These are phyloP conservation scores for Distichodus sexfasciatus DNA, from an alignment of 2,797 vertebrate genomes.

Conservation along the genomic window DNA sequence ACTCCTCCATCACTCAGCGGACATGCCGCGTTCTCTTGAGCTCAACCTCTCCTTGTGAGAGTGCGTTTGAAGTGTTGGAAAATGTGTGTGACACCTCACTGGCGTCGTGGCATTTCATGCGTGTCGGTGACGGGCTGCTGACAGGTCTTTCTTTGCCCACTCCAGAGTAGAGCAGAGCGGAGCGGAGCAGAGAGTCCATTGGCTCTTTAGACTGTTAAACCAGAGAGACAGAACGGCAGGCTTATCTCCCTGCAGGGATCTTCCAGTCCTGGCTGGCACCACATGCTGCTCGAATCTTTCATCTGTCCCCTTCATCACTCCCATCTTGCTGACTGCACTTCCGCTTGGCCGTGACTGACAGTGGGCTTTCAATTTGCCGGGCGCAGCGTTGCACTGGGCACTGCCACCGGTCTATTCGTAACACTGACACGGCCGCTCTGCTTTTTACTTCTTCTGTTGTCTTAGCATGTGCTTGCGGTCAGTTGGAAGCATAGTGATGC, in stretches of 20 bases:
- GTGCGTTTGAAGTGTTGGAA: neutral
- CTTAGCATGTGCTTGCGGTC: too few species aligned
- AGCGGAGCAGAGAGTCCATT: slow-evolving; percentile 14
- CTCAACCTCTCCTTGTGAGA: neutral
- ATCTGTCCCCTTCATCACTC: slow-evolving; percentile 17
- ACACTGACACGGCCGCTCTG: neutral
- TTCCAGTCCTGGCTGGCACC: slow-evolving; percentile 10
- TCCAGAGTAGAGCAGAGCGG: slow-evolving; percentile 4
- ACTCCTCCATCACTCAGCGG: neutral
- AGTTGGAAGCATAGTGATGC: too few species aligned
- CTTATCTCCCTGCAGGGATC: slow-evolving; percentile 19
- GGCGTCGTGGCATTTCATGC: slow-evolving; percentile 19
- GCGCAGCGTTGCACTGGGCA: neutral
- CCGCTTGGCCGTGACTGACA: neutral
- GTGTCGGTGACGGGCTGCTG: neutral
- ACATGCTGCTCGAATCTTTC: slow-evolving; percentile 2
- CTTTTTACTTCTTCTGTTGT: neutral
- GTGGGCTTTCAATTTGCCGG: neutral
- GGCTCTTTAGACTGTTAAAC: slow-evolving; percentile 25
- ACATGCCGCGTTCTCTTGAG: neutral
- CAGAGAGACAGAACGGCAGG: slow-evolving; percentile 12
- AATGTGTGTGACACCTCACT: neutral
- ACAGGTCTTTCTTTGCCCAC: slow-evolving; percentile 1
- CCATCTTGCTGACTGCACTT: neutral
- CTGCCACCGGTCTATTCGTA: neutral